Conservation (phyloP, 2,888 invertebrate genomes). For the Priocnemis perturbator region DNA sequence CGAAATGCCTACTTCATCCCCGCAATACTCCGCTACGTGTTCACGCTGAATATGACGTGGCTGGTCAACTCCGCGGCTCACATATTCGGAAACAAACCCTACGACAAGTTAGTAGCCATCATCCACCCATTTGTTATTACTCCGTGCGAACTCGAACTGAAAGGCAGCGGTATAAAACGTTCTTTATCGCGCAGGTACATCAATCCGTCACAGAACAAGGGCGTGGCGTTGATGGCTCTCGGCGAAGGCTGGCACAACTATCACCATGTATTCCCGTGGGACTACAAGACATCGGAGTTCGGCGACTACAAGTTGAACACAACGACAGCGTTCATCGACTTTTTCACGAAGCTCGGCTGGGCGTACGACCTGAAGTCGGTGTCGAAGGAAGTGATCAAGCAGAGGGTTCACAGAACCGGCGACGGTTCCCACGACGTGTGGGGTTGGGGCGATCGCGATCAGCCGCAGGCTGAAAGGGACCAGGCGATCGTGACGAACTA, state of each 20-base stretch:
- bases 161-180: no score
- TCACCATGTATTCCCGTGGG: slow-evolving; percentile 95
- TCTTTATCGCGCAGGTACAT: slow-evolving; percentile 79
- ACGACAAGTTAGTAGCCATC: slow-evolving; percentile 80
- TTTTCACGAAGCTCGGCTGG: slow-evolving; percentile 89
- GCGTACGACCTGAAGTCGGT: slow-evolving; percentile 92
- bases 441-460: slow-evolving; percentile 78
- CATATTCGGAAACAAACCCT: slow-evolving; percentile 84
- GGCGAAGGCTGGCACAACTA: slow-evolving; percentile 97
- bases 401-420: slow-evolving; percentile 84
- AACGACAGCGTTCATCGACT: slow-evolving; percentile 79
- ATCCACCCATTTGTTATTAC: neutral
- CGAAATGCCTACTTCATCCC: slow-evolving; percentile 82
- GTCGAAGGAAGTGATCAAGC: slow-evolving; percentile 82
- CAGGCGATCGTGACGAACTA: slow-evolving; percentile 35
- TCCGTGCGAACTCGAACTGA: no score
- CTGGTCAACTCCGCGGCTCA: slow-evolving; percentile 93
- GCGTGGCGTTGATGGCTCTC: slow-evolving; percentile 84
- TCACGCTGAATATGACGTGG: slow-evolving; percentile 91
- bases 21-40: slow-evolving; percentile 83
- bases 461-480: slow-evolving; percentile 66
- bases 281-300: slow-evolving; percentile 93
- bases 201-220: slow-evolving; percentile 86
- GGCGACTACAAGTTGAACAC: slow-evolving; percentile 77
- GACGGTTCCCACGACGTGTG: slow-evolving; percentile 85